Conservation (phyloP, 1,140 invertebrate genomes). For the Ceratosolen solmsi region DNA sequence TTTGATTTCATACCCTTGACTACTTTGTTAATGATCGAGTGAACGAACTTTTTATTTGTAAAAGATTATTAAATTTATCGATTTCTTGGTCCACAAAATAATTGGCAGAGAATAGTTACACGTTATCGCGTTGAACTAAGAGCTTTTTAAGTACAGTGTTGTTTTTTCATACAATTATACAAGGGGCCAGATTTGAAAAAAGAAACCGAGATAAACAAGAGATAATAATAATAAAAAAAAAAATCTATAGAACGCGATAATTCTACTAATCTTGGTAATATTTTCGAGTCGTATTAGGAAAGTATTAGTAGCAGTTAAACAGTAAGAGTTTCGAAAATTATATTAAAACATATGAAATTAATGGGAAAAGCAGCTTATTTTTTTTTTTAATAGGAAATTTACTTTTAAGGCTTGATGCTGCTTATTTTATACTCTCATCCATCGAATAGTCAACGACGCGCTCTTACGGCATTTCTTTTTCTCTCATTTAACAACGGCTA, state of each 20-base stretch:
- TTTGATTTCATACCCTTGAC: background rate
- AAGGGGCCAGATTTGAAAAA: slow-evolving; percentile 2
- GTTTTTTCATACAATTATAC: slow-evolving; percentile 1
- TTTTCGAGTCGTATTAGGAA: slow-evolving; percentile 10
- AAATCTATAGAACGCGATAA: background rate
- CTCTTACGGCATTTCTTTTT: background rate
- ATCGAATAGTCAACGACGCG: slow-evolving; percentile 15
- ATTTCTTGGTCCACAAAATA: slow-evolving; percentile 30
- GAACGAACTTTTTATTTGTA: background rate
- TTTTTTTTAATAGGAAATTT: slow-evolving; percentile 21
- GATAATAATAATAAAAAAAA: slow-evolving; percentile 26
- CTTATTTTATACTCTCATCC: slow-evolving; percentile 7
- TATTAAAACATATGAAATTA: slow-evolving; percentile 24
- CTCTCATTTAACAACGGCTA: no score
- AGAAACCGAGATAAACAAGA: no score
- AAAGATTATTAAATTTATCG: slow-evolving; percentile 20
- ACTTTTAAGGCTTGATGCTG: background rate
- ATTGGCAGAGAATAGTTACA: slow-evolving; percentile 39
- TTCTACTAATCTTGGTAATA: background rate
- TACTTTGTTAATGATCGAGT: background rate
- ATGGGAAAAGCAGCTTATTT: no score
- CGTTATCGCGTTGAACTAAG: slow-evolving; percentile 20
- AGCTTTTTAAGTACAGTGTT: no score
- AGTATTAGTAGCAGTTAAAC: slow-evolving; percentile 1
- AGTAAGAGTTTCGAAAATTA: slow-evolving; percentile 1